Evolutionary conservation across 37 sponge, comb jelly and placozoan species (phyloP), one percentile per base, ranked within the genome.

Genomic region (Ephydatia muelleri): DNA sequence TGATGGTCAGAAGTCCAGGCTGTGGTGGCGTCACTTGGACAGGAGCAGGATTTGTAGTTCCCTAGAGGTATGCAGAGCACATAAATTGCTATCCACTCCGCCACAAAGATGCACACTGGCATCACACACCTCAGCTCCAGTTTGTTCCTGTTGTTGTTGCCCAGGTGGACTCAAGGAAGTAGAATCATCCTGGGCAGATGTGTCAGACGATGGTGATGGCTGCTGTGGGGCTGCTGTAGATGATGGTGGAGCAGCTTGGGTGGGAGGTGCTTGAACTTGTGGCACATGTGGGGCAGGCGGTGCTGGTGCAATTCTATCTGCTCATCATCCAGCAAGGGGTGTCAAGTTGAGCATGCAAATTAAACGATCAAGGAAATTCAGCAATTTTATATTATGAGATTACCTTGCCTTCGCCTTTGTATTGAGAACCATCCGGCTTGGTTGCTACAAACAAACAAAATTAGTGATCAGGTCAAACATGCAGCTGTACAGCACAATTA

Each of bases 381-480:
- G 67, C 66, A n/a, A 35, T 5, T 23, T 84, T 27, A 76, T 14
- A 23, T 29, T 65, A 21, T 21, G 1, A 19, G 71, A 28, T 31
- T 37, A 86, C 86, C 86, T 85, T 75, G 86, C 49, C 94, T 81
- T 36, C 89, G 87, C 23, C 92, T 68, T 33, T 78, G 81, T 16
- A 94, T 25, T 23, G 85, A 75, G 71, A 94, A 94, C 81, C 84
- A 90, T 16, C 94, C 94, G 67, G 79, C 91, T 82, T 94, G 94
- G 67, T 94, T 88, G 65, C 94, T 94, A 40, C 22, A 76, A 29
- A 22, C 30, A 49, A 37, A 9, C 38, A 27, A 64, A 13, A 49
- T n/a, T n/a, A n/a, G n/a, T n/a, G n/a, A n/a, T n/a, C 30, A 74
- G 19, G 34, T 26, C 16, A 37, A 36, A 37, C 70, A 37, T 11